Conservation (phyloP, 2,113 vertebrate species). For the Nansenia antarctica region DNA sequence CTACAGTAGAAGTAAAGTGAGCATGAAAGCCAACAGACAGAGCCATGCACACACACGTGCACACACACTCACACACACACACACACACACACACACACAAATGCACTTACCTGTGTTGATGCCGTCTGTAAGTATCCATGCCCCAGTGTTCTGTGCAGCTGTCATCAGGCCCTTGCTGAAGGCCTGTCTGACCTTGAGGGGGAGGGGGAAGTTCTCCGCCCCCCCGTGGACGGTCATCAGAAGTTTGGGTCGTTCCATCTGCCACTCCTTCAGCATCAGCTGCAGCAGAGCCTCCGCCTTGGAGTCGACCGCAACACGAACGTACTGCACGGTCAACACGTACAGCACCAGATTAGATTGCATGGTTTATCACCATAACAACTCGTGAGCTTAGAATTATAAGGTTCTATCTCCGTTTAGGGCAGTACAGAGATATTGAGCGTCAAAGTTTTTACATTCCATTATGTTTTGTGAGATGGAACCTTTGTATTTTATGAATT, state of each 20-base stretch:
- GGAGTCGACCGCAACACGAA: conserved; percentile 88
- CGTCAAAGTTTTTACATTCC: too few relatives aligned
- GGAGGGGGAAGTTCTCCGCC: conserved; percentile 85
- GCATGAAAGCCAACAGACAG: too few relatives aligned
- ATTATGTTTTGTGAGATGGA: too few relatives aligned
- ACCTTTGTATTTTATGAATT: too few relatives aligned
- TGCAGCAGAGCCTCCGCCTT: conserved; percentile 83
- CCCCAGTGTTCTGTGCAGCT: conserved; percentile 90
- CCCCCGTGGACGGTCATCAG: conserved; percentile 92
- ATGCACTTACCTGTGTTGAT: conserved; percentile 83
- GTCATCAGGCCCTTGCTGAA: conserved; percentile 90
- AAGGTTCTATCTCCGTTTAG: too few relatives aligned
- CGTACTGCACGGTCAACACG: conserved; percentile 75
- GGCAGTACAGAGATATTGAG: too few relatives aligned
- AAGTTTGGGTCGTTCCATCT: conserved; percentile 93
- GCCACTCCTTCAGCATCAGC: conserved; percentile 93
- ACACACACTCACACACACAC: background rate
- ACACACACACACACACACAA: background rate
- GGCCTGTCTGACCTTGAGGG: conserved; percentile 83
- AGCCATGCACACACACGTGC: background rate
- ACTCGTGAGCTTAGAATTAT: too few relatives aligned
- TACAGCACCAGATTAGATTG: too few relatives aligned
- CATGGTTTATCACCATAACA: too few relatives aligned
- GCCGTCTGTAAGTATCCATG: conserved; percentile 96
- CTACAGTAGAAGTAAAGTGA: background rate